Percentiles rank a stretch among this genome's conserved stretches.
Conservation (phyloP, 2,113 vertebrate species). For the Brienomyrus brachyistius region DNA sequence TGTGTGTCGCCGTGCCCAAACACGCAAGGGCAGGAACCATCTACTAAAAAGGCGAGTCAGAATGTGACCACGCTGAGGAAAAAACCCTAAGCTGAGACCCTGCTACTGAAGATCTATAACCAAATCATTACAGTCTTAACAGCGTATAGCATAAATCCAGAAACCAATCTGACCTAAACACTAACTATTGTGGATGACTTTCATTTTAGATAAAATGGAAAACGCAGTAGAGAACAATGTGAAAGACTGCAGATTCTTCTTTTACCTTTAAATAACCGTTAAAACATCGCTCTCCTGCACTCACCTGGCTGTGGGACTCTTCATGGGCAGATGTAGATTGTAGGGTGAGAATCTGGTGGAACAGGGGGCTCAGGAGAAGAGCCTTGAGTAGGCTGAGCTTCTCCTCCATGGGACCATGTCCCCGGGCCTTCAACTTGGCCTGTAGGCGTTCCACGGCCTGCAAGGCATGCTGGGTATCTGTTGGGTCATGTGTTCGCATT, state of each 20-base stretch:
- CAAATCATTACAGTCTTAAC: not conserved
- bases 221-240: not conserved
- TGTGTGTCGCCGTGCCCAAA: constrained; percentile 18
- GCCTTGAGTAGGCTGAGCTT: constrained; percentile 79
- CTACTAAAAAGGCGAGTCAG: not conserved
- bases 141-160: not conserved
- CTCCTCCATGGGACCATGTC: constrained; percentile 75
- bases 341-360: constrained; percentile 83
- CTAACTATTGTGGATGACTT: not conserved
- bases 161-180: not conserved
- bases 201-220: not conserved
- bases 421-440: constrained; percentile 76
- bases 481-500: not conserved
- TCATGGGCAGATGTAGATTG: constrained; percentile 72
- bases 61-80: not conserved
- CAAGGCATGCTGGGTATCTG: constrained; percentile 78
- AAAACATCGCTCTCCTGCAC: not conserved
- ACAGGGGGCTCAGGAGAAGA: constrained; percentile 87
- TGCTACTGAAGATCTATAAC: not conserved
- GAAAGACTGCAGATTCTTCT: not conserved
- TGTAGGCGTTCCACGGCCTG: constrained; percentile 86
- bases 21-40: constrained; percentile 15
- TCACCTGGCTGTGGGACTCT: constrained; percentile 71
- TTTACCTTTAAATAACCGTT: not conserved
- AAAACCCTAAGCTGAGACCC: not conserved